Evolutionary conservation across 1,140 invertebrate genomes (phyloP), one percentile per base, ranked within the genome.

Genomic region (Antheraea mylitta): DNA sequence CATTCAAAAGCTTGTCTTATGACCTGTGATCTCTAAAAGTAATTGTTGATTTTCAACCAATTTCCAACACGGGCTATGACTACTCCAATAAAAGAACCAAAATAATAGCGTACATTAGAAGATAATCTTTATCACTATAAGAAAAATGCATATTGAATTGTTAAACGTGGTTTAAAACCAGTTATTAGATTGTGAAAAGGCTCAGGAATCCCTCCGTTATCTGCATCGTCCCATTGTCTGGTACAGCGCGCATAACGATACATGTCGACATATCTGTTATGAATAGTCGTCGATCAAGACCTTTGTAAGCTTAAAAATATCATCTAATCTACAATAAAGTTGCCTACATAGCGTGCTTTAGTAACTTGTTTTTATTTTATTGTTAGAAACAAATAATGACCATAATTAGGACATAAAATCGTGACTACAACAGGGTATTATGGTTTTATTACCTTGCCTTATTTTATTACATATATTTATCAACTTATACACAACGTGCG

Each of bases 341-440:
- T 16, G 10, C 11, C 45, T 53, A 16, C 45, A 53, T 53, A 53
- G 45, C 45, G 45, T 53, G 45, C 16, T 53, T 53, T 16, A 53
- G 13, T 53, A n/a, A 53, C 45, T 53, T 53, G 45, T 16, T 53
- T n/a, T 53, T 53, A 53, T 53, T 16, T 53, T 53, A 53, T 53
- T 53, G 45, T 16, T 45, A 48, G 42, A 65, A 48, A 65, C 42
- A 65, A 48, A 45, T 42, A 48, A 42, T 45, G 45, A 65, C 38
- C 64, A 65, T 53, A 53, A 53, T 65, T 65, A 58, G 66, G 37
- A 60, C 36, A 18, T 42, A 42, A 19, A 19, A 61, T 67, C 38
- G 61, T 37, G 37, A 63, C 3, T 42, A 65, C 64, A 42, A 13
- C 38, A 42, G 38, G 10, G 64, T 45, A 65, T 48, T 19, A 48